phyloP scores from a whole-genome alignment of 2,797 vertebrate species.

The Molothrus ater region DNA sequence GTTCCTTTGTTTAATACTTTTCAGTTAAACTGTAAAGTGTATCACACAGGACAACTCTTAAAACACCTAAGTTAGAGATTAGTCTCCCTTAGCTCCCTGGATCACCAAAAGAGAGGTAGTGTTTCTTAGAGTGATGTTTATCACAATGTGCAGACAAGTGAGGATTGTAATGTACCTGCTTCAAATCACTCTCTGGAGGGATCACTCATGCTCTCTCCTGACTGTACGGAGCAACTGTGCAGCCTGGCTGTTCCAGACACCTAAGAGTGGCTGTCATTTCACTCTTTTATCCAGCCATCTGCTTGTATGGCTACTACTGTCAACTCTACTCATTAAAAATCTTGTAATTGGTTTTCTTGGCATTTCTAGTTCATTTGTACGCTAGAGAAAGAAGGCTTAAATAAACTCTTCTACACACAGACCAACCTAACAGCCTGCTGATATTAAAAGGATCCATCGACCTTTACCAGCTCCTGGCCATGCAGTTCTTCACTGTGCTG shows the following conservation, averaged over 20 bases:
- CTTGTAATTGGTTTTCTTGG: background rate
- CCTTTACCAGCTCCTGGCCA: background rate
- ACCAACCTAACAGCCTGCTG: background rate
- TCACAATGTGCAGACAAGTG: background rate
- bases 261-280: background rate
- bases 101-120: background rate
- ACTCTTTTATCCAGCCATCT: background rate
- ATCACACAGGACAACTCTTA: background rate
- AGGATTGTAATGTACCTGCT: background rate
- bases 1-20: background rate
- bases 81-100: background rate
- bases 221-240: fast-evolving
- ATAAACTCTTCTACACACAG: background rate
- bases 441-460: background rate
- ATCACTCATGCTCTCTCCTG: fast-evolving
- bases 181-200: background rate
- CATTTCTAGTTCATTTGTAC: background rate
- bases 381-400: background rate
- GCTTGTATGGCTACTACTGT: background rate
- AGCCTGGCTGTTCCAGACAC: background rate
- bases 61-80: background rate
- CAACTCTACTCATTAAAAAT: background rate
- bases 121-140: background rate
- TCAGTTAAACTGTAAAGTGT: background rate
- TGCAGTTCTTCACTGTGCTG: background rate